Base-by-base conservation (phyloP, 2,888 invertebrate genomes). In the Punctoribates punctum region DNA sequence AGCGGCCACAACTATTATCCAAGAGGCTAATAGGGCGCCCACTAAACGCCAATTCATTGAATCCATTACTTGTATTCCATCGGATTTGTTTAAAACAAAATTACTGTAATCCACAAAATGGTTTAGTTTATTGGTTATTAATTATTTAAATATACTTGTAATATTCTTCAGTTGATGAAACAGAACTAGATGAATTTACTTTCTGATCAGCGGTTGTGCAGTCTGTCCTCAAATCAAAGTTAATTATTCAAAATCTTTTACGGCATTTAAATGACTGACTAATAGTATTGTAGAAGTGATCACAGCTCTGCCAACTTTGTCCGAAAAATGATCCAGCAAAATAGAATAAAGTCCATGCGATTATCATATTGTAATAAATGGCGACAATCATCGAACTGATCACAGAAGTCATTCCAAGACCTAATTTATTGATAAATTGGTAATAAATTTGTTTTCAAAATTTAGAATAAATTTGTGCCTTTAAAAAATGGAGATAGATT, bases 311-410 rank as follows among this genome's bases (percentile, higher is more conserved):
- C 80, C 80, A 80, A 38, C 77, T 77, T 20, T 78, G 65, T 29
- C 78, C 79, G 0, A 73, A 20, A 27, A 79, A 79, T 13, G 78
- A 79, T 25, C 77, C 78, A 27, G 79, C 77, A 27, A 79, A 77
- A 62, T 80, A 80, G 48, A 79, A 79, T 13, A 80, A 34, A 0
- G 80, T 80, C 79, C 79, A 80, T 0, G 76, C 78, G 23, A 80
- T 78, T 38, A 79, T 79, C 80, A 80, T 79, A 73, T 80, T 80
- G 75, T 80, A 80, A 62, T 80, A 80, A 34, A 79, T 77, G 34
- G 79, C 76, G 1, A 80, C 80, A 48, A 79, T 62, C 11, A 75
- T 70, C 13, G 79, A 76, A 20, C 77, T 65, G n/a, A 79, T 76
- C 23, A 80, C 77, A 75, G 78, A 78, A 9, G 80, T 79, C 25